Evolutionary conservation across 2,113 vertebrate genomes (phyloP), one percentile per base, ranked within the genome.

Genomic region (Hucho hucho): DNA sequence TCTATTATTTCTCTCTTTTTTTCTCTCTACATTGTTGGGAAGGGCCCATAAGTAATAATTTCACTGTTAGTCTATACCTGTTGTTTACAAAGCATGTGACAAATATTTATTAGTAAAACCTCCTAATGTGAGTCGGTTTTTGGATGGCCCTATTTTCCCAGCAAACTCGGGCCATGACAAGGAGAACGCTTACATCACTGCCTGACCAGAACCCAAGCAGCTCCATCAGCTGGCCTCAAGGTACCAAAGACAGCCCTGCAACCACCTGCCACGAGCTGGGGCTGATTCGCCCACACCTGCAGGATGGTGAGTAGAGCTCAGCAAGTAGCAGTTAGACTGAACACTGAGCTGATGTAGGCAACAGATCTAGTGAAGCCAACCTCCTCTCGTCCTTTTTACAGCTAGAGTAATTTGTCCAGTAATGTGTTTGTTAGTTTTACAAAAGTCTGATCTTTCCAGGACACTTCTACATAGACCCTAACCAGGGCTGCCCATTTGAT

Each of bases 401-500:
- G 37, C 37, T 43, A 43, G 37, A 43, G 37, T 43, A 2, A 3
- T 43, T 43, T 43, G 37, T 43, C 37, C 37, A 43, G 9, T 43
- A 43, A 43, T 3, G 2, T 43, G 37, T 53, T 53, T 2, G 43
- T 46, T 46, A 46, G 43, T 46, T 46, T 46, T 6, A 58, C 13
- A 58, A 18, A 58, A 0, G 58, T 61, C n/a, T 3, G 74, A 1
- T 37, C 12, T 88, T 80, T 83, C 82, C 83, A 94, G 93, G 91
- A 61, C 87, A 89, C 70, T 94, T 89, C 85, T 92, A 90, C 70
- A 79, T 94, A 85, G 93, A 94, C 64, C 93, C 93, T 4, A 94
- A 94, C 83, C 90, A 94, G 67, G 93, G 93, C 75, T 93, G 92
- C 18, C 88, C 89, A 1, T 85, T 81, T 47, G 93, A 94, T 65